Evolutionary conservation across 2,797 vertebrate species (phyloP).

Genomic region (Schizopygopsis pylzovi): DNA sequence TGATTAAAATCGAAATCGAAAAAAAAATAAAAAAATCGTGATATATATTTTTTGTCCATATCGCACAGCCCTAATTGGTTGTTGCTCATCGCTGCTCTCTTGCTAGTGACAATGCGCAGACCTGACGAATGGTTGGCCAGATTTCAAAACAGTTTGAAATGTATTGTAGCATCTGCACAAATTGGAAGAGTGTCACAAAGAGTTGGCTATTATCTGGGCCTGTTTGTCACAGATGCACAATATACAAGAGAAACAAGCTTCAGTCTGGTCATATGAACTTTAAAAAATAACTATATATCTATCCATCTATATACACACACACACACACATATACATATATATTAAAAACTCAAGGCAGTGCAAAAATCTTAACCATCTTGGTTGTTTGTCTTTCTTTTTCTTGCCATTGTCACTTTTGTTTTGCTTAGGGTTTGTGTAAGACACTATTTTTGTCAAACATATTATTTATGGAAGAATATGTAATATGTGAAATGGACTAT

Average conservation of each 20-base stretch:
- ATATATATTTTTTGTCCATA: too few species aligned
- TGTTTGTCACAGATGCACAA: neutral
- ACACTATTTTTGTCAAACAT: neutral
- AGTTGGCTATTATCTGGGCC: neutral
- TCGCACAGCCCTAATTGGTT: too few species aligned
- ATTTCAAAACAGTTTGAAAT: slow-evolving; percentile 15
- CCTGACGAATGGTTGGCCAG: slow-evolving; percentile 15
- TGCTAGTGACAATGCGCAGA: slow-evolving; percentile 9
- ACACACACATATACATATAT: too few species aligned
- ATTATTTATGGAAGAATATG: neutral
- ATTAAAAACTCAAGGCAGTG: neutral
- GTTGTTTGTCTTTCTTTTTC: neutral
- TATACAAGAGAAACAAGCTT: neutral
- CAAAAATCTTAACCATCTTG: neutral
- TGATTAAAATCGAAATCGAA: too few species aligned
- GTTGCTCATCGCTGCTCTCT: slow-evolving; percentile 2
- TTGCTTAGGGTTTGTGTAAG: neutral
- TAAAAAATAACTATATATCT: too few species aligned
- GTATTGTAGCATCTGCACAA: slow-evolving; percentile 5
- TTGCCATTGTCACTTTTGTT: neutral
- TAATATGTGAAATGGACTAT: slow-evolving; percentile 4
- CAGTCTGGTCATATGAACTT: neutral
- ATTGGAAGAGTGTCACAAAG: slow-evolving; percentile 4
- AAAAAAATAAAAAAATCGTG: too few species aligned
- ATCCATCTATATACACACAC: too few species aligned